Conservation (phyloP, 2,888 invertebrate species). For the Stenoptilia bipunctidactyla region DNA sequence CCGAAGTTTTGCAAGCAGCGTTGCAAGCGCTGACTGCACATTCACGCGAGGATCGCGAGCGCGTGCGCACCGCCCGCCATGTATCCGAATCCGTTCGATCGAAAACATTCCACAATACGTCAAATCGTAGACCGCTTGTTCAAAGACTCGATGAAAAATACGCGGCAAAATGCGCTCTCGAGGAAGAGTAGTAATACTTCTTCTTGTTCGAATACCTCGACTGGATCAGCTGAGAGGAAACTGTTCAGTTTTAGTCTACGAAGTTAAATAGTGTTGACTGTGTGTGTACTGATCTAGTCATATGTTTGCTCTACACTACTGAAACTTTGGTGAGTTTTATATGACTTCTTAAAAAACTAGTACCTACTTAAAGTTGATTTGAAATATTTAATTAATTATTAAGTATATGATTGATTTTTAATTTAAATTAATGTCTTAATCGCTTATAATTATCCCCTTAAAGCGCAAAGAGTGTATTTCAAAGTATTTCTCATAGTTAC, state of each 20-base stretch:
- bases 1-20: conserved; percentile 23
- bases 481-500: too few species aligned
- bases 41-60: conserved; percentile 23
- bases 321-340: conserved; percentile 16
- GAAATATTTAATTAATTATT: too few species aligned
- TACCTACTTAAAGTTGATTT: too few species aligned
- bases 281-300: neutral
- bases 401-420: too few species aligned
- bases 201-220: conserved; percentile 26
- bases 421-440: too few species aligned
- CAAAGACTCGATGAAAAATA: conserved; percentile 36
- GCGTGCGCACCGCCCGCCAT: conserved; percentile 46
- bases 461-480: too few species aligned
- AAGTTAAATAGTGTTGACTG: conserved; percentile 16
- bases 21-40: conserved; percentile 5
- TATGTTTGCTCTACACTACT: neutral
- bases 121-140: conserved; percentile 75
- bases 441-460: too few species aligned
- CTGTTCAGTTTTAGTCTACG: conserved; percentile 20
- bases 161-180: conserved; percentile 31
- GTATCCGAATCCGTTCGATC: conserved; percentile 79
- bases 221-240: conserved; percentile 14
- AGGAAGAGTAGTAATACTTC: conserved; percentile 38
- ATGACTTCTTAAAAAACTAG: too few species aligned
- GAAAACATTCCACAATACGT: conserved; percentile 78